Evolutionary conservation across 1,140 invertebrate species (phyloP), one percentile per base, ranked within the genome.

Genomic region (Aphaenogaster ashmeadi): DNA sequence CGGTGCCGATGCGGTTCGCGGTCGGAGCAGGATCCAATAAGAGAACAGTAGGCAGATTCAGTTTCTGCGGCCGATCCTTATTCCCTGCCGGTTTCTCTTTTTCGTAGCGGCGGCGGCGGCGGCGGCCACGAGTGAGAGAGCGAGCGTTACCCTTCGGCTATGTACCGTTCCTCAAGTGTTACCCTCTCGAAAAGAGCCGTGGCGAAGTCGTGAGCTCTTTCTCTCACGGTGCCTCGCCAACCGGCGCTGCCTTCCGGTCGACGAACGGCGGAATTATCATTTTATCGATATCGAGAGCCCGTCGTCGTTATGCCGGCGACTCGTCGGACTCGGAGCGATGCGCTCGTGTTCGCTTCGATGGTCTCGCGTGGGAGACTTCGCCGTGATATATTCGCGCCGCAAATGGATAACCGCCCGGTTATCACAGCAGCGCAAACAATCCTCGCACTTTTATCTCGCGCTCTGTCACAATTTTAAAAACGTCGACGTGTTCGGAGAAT

Each of bases 1-100:
- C 75, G 86, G 86, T 81, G 62, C n/a, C 79, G 54, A 50, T 79
- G 90, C 83, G 90, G 90, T 91, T 66, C 66, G 90, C 78, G 90
- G 89, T 90, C 78, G 36, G n/a, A 62, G 9, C 74, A 33, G 84
- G 27, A 77, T 54, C 75, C 69, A 64, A 74, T 58, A 56, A 84
- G 80, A 88, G 64, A 90, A 80, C 75, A 54, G 52, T 71, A 84
- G 71, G 54, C 89, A 87, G 89, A 91, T 91, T 91, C 75, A 81
- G 90, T 91, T 89, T 91, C 89, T 77, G 75, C 79, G 66, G 58
- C 41, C 44, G 54, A 56, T 60, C 38, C 18, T 52, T 44, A 21
- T 71, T 78, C 60, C 47, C 27, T 64, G 1, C 56, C 56, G 71
- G 9, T 67, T 83, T 85, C 66, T 85, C 83, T 81, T 78, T 64